phyloP scores from a whole-genome alignment of 2,797 vertebrate species.

The Hylomyscus alleni region DNA sequence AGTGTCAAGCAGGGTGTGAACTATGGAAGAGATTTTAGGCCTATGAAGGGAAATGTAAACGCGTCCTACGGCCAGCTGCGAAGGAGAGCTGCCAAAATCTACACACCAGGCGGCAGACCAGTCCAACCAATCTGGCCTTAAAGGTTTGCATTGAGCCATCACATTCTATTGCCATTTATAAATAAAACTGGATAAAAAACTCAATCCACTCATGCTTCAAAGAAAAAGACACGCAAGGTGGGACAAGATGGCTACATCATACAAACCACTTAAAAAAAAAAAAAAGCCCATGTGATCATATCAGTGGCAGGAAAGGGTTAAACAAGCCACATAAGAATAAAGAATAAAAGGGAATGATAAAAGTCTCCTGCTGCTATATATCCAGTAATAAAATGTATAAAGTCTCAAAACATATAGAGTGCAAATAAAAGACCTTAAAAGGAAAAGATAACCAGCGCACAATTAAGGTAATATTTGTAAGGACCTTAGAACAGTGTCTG shows the following conservation, averaged over 20 bases:
- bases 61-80: background rate
- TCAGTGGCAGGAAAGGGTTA: background rate
- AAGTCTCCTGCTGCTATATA: background rate
- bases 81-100: background rate
- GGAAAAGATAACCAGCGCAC: background rate
- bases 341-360: constrained; percentile 13
- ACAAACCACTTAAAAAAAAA: background rate
- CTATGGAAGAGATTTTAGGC: background rate
- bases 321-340: constrained; percentile 8
- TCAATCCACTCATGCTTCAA: background rate
- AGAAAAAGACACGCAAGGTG: background rate
- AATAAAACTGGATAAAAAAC: background rate
- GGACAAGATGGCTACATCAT: background rate
- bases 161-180: background rate
- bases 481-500: background rate
- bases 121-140: background rate
- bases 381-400: background rate
- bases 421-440: constrained; percentile 20
- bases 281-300: background rate
- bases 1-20: background rate
- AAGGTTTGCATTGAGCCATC: background rate
- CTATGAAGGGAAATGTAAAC: background rate
- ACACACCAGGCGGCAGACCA: background rate
- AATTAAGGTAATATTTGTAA: background rate
- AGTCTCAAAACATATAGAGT: constrained; percentile 25